Evolutionary conservation across 2,797 vertebrate genomes (phyloP).

Genomic region (Philypnodon macrostomus): DNA sequence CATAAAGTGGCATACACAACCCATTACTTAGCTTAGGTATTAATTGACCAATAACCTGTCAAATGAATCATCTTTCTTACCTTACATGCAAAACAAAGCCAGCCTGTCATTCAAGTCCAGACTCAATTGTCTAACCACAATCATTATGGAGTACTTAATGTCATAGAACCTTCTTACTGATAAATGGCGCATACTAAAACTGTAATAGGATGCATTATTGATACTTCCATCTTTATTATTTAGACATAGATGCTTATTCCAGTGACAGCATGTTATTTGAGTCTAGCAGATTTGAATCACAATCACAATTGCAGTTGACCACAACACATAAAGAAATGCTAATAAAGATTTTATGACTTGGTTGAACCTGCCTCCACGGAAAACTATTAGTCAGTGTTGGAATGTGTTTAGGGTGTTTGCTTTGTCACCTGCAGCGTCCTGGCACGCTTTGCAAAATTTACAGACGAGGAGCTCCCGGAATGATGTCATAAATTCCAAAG

Average conservation of each 20-base stretch:
- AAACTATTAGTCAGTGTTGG: constrained; percentile 50
- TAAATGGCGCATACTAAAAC: constrained; percentile 40
- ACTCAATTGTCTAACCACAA: constrained; percentile 39
- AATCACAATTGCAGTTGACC: neutral
- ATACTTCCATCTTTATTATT: constrained; percentile 23
- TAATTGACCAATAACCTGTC: constrained; percentile 41
- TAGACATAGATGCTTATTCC: constrained; percentile 8
- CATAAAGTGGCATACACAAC: too few relatives aligned
- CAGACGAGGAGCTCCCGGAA: constrained; percentile 1
- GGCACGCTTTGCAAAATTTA: constrained; percentile 3
- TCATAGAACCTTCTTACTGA: constrained; percentile 31
- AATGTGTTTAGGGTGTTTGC: constrained; percentile 27
- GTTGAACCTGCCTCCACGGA: constrained; percentile 9
- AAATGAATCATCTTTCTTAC: constrained; percentile 31
- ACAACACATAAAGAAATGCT: constrained; percentile 10
- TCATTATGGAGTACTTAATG: constrained; percentile 44
- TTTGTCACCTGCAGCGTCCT: constrained; percentile 44
- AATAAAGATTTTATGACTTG: neutral
- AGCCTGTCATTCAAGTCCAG: constrained; percentile 23
- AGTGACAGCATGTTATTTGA: constrained; percentile 18
- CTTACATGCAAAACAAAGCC: constrained; percentile 29
- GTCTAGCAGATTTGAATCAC: constrained; percentile 4
- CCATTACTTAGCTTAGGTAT: constrained; percentile 8
- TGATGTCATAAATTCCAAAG: constrained; percentile 58
- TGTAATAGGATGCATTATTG: constrained; percentile 30